Conservation (phyloP, 30 jellyfish, hydroid and myxozoan genomes). For the Clytia hemisphaerica region DNA sequence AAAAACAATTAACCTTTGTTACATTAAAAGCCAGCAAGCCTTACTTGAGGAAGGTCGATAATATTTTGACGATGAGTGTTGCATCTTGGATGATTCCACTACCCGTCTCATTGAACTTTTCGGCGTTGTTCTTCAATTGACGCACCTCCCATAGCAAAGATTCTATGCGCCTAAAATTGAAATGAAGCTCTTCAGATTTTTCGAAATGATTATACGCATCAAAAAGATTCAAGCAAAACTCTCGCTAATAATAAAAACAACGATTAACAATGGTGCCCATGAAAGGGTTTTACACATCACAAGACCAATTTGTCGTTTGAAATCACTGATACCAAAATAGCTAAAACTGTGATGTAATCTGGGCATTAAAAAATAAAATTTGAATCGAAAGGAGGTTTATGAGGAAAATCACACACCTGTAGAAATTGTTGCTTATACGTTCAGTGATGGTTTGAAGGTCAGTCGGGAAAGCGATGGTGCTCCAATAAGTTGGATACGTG, state of each 20-base stretch:
- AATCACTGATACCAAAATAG: no score
- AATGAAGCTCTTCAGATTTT: no score
- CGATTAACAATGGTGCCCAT: no score
- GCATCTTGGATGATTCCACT: conserved; percentile 66
- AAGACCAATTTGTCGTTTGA: no score
- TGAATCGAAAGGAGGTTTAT: no score
- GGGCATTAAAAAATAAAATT: no score
- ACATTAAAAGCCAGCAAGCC: conserved; percentile 19
- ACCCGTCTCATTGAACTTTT: conserved; percentile 59
- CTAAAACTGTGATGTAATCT: no score
- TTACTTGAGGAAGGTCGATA: conserved; percentile 50
- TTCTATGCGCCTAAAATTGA: conserved; percentile 68
- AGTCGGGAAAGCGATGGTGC: conserved; percentile 72
- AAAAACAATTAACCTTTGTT: no score
- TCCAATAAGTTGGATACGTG: conserved; percentile 66
- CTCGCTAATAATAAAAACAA: no score
- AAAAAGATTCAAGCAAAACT: no score
- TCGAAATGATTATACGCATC: no score
- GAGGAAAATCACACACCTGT: conserved; percentile 72
- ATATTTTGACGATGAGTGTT: conserved; percentile 45
- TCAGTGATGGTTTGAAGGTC: conserved; percentile 70
- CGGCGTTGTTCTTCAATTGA: conserved; percentile 53
- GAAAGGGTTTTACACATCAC: no score
- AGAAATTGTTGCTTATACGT: conserved; percentile 52
- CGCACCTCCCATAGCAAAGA: conserved; percentile 88